A percentile compares a stretch with the other conserved stretches of the same genome.
These are phyloP conservation scores for Gallinago solitaria DNA, from an alignment of 2,797 vertebrate species.

Conservation along the genomic window DNA sequence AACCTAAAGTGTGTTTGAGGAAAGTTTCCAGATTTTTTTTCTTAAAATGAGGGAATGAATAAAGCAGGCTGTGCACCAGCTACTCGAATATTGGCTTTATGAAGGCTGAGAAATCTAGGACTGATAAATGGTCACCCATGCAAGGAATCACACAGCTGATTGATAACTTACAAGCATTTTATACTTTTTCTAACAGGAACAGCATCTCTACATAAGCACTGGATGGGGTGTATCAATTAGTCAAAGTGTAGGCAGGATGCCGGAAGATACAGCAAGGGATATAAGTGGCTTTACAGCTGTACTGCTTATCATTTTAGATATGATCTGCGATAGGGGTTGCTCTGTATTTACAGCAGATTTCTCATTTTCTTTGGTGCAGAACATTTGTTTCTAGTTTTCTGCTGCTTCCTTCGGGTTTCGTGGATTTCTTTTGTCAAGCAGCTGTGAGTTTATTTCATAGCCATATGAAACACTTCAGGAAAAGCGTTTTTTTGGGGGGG, in stretches of 20 bases:
- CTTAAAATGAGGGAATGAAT: background rate
- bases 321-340: background rate
- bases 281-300: background rate
- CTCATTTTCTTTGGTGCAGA: constrained; percentile 11
- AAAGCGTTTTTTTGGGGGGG: background rate
- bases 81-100: background rate
- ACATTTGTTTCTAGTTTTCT: constrained; percentile 15
- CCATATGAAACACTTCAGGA: background rate
- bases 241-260: background rate
- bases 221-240: background rate
- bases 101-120: background rate
- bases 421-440: constrained; percentile 18
- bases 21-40: background rate
- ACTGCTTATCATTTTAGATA: background rate
- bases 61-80: background rate
- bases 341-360: constrained; percentile 8
- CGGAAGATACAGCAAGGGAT: accelerated
- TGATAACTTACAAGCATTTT: constrained; percentile 14
- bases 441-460: background rate
- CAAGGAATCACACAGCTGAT: background rate
- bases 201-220: background rate
- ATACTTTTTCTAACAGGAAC: background rate
- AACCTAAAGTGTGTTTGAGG: background rate
- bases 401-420: background rate
- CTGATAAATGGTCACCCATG: background rate